Conservation (phyloP, 2,797 vertebrate species). For the Poeciliopsis turneri region DNA sequence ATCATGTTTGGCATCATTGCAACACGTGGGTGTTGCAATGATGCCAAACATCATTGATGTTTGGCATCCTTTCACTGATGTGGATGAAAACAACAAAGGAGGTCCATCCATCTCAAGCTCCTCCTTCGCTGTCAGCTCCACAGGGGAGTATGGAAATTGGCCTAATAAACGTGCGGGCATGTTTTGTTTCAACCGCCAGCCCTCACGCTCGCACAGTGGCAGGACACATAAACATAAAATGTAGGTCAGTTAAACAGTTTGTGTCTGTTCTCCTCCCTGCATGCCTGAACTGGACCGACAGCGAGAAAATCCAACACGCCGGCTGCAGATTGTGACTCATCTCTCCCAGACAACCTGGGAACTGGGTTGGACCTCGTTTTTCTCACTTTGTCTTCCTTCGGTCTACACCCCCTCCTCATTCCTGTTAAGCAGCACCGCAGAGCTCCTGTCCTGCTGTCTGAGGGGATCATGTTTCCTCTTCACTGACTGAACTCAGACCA, state of each 20-base stretch:
- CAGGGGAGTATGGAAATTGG: conserved; percentile 43
- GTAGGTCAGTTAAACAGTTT: conserved; percentile 77
- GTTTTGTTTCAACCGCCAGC: conserved; percentile 65
- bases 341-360: conserved; percentile 60
- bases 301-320: conserved; percentile 66
- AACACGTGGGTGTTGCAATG: conserved; percentile 40
- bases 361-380: conserved; percentile 31
- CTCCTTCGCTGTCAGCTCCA: conserved; percentile 55
- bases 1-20: conserved; percentile 25
- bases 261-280: conserved; percentile 56
- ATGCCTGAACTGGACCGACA: conserved; percentile 65
- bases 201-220: conserved; percentile 43
- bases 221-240: conserved; percentile 68
- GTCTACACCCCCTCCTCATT: conserved; percentile 11
- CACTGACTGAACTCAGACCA: conserved; percentile 17
- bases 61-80: conserved; percentile 39
- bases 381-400: conserved; percentile 8
- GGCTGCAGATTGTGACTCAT: conserved; percentile 74
- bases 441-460: conserved; percentile 8
- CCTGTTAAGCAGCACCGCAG: conserved; percentile 3
- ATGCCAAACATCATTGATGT: no score
- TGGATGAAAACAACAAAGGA: conserved; percentile 43
- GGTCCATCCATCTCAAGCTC: conserved; percentile 25
- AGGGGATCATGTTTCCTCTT: conserved; percentile 33
- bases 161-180: conserved; percentile 65